These are phyloP conservation scores for Trisateles emortualis DNA, from an alignment of 2,888 invertebrate genomes.

Conservation along the genomic window DNA sequence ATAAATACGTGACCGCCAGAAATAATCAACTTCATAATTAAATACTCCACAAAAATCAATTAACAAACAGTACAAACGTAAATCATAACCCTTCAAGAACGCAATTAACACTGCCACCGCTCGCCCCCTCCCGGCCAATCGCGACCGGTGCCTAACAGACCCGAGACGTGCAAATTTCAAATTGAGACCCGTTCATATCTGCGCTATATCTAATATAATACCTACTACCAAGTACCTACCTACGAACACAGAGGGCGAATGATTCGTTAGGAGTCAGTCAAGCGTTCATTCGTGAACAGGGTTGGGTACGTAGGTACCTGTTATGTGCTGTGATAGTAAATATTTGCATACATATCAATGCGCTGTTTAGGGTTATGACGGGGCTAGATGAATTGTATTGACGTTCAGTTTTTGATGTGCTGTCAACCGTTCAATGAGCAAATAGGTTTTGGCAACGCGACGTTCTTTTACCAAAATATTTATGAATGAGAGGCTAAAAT, in stretches of 20 bases:
- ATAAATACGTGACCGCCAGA: constrained; percentile 19
- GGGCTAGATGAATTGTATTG: constrained; percentile 48
- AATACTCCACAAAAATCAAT: constrained; percentile 47
- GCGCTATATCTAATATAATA: constrained; percentile 51
- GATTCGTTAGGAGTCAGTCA: constrained; percentile 81
- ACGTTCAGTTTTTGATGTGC: constrained; percentile 41
- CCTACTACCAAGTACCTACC: constrained; percentile 47
- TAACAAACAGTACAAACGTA: constrained; percentile 57
- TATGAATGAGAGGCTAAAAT: background rate
- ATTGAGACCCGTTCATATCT: constrained; percentile 69
- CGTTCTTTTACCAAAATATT: constrained; percentile 2
- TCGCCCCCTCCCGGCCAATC: constrained; percentile 61
- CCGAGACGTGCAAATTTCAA: constrained; percentile 73
- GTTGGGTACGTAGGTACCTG: constrained; percentile 74
- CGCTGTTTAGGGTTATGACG: constrained; percentile 60
- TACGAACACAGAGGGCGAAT: constrained; percentile 62
- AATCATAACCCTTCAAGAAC: constrained; percentile 75
- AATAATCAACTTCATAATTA: constrained; percentile 36
- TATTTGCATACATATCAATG: constrained; percentile 84
- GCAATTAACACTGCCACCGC: constrained; percentile 75
- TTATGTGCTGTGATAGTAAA: constrained; percentile 78
- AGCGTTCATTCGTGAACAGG: constrained; percentile 81
- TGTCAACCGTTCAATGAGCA: constrained; percentile 15
- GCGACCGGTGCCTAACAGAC: constrained; percentile 57
- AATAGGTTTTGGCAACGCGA: constrained; percentile 16